These are phyloP conservation scores for Ennomos erosarius DNA, from an alignment of 2,888 invertebrate species.

Conservation along the genomic window DNA sequence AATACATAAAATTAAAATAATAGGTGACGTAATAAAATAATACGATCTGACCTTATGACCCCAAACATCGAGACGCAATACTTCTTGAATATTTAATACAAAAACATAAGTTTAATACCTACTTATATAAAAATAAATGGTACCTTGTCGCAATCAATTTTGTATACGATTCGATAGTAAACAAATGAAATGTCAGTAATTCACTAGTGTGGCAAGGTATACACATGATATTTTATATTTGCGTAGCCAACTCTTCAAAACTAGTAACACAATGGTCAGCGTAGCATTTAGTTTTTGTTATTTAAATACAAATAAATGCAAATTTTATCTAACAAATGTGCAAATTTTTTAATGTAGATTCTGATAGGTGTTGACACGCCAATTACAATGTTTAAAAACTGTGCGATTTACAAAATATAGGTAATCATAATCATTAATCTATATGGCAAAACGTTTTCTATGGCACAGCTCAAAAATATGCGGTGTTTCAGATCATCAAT, in stretches of 20 bases:
- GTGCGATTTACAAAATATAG: conserved; percentile 19
- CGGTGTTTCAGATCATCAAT: conserved; percentile 13
- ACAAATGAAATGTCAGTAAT: not conserved
- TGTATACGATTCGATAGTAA: not conserved
- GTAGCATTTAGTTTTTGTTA: conserved; percentile 20
- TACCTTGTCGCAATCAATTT: conserved; percentile 13
- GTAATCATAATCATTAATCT: conserved; percentile 15
- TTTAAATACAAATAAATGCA: conserved; percentile 34
- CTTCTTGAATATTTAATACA: conserved; percentile 23
- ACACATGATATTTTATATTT: conserved; percentile 15
- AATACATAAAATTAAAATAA: conserved; percentile 52
- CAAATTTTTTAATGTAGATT: conserved; percentile 25
- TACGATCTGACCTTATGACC: conserved; percentile 60
- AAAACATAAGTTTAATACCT: conserved; percentile 15
- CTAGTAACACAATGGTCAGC: conserved; percentile 31
- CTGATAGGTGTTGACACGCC: conserved; percentile 34
- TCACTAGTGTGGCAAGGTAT: conserved; percentile 7
- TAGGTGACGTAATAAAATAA: conserved; percentile 51
- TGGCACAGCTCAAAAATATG: conserved; percentile 10
- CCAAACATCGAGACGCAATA: conserved; percentile 51
- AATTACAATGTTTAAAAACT: conserved; percentile 24
- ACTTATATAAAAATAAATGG: not conserved
- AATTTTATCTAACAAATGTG: conserved; percentile 25
- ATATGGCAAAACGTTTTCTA: conserved; percentile 3
- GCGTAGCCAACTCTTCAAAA: conserved; percentile 15